These are phyloP conservation scores for Pyrrhia umbra DNA, from an alignment of 2,888 invertebrate genomes.

Conservation along the genomic window DNA sequence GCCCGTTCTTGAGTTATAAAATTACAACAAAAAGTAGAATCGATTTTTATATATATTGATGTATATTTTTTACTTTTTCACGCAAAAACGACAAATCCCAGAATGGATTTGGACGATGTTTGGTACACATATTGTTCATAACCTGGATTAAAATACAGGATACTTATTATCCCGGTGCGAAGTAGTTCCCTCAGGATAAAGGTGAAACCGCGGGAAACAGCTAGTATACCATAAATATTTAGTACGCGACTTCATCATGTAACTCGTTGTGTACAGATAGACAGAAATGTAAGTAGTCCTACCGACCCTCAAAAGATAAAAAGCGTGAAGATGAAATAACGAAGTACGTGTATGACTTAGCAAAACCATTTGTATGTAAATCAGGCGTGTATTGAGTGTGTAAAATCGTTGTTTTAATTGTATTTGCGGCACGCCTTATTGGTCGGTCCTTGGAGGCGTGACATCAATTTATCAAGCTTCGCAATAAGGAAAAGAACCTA, in stretches of 20 bases:
- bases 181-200: too few relatives aligned
- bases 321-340: slow-evolving; percentile 39
- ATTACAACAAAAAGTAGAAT: too few relatives aligned
- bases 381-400: slow-evolving; percentile 50
- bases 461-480: slow-evolving; percentile 49
- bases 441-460: slow-evolving; percentile 47
- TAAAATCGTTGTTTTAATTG: slow-evolving; percentile 56
- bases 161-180: too few relatives aligned
- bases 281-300: slow-evolving; percentile 16
- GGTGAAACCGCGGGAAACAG: too few relatives aligned
- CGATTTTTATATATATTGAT: too few relatives aligned
- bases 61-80: too few relatives aligned
- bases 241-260: slow-evolving; percentile 11
- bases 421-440: slow-evolving; percentile 48
- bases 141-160: too few relatives aligned
- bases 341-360: slow-evolving; percentile 36
- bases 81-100: too few relatives aligned
- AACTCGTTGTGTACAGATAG: neutral
- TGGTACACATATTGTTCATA: too few relatives aligned
- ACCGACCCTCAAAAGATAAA: slow-evolving; percentile 25
- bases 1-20: too few relatives aligned
- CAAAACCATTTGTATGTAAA: slow-evolving; percentile 58
- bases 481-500: slow-evolving; percentile 43
- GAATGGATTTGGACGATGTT: too few relatives aligned
- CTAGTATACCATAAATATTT: slow-evolving; percentile 15